Conservation (phyloP, 2,113 vertebrate genomes). For the Oncorhynchus clarkii region DNA sequence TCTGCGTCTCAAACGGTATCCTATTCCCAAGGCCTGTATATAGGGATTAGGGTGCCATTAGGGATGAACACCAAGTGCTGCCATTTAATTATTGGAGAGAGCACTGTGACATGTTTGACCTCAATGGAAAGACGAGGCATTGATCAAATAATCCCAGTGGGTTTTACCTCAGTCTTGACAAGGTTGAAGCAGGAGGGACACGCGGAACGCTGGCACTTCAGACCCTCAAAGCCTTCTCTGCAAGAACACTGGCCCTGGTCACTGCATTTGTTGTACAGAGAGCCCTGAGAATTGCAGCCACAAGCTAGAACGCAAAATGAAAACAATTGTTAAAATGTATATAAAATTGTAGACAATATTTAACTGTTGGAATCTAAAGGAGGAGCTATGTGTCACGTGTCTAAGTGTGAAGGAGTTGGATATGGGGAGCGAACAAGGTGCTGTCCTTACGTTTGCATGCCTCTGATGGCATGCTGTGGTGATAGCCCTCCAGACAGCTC, state of each 20-base stretch:
- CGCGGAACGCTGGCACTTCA: constrained; percentile 70
- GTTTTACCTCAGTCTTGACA: constrained; percentile 78
- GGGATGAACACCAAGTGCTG: no score
- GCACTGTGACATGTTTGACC: no score
- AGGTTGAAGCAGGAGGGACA: constrained; percentile 87
- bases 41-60: no score
- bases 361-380: not conserved
- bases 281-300: constrained; percentile 70
- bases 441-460: constrained; percentile 72
- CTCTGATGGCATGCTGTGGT: constrained; percentile 63
- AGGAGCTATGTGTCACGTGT: not conserved
- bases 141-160: not conserved
- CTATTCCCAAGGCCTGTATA: no score
- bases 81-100: no score
- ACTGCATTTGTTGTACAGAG: constrained; percentile 71
- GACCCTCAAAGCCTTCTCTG: constrained; percentile 79
- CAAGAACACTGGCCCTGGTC: constrained; percentile 81
- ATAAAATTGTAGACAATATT: no score
- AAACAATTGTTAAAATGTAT: not conserved
- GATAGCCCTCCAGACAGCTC: constrained; percentile 78
- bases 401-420: not conserved
- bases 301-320: constrained; percentile 73
- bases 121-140: no score
- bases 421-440: no score
- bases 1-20: no score